Evolutionary conservation across 2,888 invertebrate genomes (phyloP), one percentile per base, ranked within the genome.

Genomic region (Rhamphomyia laevipes): DNA sequence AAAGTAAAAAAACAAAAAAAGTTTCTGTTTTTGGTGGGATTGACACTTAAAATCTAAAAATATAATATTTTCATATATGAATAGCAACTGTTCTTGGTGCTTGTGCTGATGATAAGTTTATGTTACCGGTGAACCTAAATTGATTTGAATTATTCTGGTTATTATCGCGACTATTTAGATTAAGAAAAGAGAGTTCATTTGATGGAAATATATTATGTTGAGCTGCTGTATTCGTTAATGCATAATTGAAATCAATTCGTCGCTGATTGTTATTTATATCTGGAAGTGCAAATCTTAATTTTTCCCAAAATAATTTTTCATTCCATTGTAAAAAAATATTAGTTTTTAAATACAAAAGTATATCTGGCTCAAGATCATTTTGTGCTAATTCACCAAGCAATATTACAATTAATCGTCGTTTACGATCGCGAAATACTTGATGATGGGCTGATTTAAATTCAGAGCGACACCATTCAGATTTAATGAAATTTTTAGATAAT

Each of bases 271-370:
- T 67, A 27, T 64, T 61, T 18, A 70, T 79, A 62, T 92, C 91
- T 52, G 93, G 93, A 81, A 94, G 83, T 47, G 91, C 87, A 66
- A 89, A 92, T 66, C 87, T 82, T 55, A 96, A 74, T 73, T 94
- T 93, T 68, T 93, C 90, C 95, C 95, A 96, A 74, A 96, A 96
- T 63, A 90, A 81, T 64, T 88, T 85, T 71, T 95, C 94, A 57
- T 89, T 89, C 86, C 89, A 91, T 70, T 88, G 86, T 64, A 96
- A 80, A 67, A 88, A 86, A 56, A 89, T 89, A 73, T 91, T 90
- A 55, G 90, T 86, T 68, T 92, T 87, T 62, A 95, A 77, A 72
- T 91, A 91, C 63, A 89, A 78, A 59, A 90, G 78, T 59, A 95
- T 76, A 73, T 94, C 94, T 47, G 88, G 85, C 73, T 94, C 94